These are phyloP conservation scores for Nipponia nippon DNA, from an alignment of 2,113 vertebrate genomes.

Conservation along the genomic window DNA sequence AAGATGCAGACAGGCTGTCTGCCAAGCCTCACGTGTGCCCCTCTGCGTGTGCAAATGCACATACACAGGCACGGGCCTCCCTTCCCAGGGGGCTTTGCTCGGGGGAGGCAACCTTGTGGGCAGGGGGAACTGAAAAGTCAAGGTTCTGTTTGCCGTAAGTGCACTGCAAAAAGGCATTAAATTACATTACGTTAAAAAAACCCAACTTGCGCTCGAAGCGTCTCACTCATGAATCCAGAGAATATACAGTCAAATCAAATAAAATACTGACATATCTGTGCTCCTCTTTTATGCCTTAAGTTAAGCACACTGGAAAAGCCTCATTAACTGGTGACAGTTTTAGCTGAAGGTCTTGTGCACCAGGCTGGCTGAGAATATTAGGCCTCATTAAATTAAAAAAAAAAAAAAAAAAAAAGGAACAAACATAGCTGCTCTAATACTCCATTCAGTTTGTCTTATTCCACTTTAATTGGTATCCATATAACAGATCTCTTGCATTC, in stretches of 20 bases:
- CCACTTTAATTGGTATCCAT: not conserved
- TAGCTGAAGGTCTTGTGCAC: not conserved
- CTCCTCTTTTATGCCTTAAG: not conserved
- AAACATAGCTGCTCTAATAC: not conserved
- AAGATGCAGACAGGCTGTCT: constrained; percentile 17
- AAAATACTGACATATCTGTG: not conserved
- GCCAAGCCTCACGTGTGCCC: not conserved
- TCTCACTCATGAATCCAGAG: not conserved
- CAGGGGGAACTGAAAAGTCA: not conserved
- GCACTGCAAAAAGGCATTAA: not conserved
- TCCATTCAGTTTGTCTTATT: constrained; percentile 7
- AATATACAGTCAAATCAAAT: not conserved
- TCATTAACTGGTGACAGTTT: constrained; percentile 27
- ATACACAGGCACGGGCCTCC: not conserved
- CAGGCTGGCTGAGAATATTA: constrained; percentile 17
- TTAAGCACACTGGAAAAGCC: constrained; percentile 21
- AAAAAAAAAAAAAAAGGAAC: not conserved
- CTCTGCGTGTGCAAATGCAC: not conserved
- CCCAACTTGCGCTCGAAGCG: not conserved
- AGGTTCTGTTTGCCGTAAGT: not conserved
- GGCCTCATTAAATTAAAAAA: constrained; percentile 45
- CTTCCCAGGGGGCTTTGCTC: not conserved
- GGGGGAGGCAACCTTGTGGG: not conserved
- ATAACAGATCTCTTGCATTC: not conserved
- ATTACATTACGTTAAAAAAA: not conserved